Evolutionary conservation across 2,888 invertebrate species (phyloP).

Genomic region (Fabriciana adippe): DNA sequence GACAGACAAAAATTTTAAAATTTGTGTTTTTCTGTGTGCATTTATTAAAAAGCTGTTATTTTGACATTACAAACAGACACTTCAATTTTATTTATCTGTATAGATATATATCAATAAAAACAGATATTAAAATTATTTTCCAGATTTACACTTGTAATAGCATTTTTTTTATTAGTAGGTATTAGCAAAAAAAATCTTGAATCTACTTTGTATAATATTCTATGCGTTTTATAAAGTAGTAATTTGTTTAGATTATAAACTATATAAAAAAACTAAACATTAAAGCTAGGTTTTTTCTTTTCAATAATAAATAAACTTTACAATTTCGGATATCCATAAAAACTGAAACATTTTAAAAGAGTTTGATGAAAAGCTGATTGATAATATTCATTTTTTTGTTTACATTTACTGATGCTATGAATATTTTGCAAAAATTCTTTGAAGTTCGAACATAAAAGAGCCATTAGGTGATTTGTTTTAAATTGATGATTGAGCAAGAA

Average conservation of each 20-base stretch:
- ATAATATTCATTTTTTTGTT: slow-evolving; percentile 18
- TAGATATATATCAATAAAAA: neutral
- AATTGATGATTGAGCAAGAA: slow-evolving; percentile 27
- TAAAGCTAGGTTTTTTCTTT: neutral
- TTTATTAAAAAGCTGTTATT: no score
- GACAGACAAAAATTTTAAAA: no score
- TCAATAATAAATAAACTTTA: neutral
- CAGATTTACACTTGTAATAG: neutral
- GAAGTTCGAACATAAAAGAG: slow-evolving; percentile 34
- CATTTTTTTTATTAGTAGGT: no score
- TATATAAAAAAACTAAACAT: no score
- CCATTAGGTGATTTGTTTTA: slow-evolving; percentile 28
- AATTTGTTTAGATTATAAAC: slow-evolving; percentile 1
- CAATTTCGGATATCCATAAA: neutral
- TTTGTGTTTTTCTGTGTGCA: no score
- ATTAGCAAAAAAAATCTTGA: no score
- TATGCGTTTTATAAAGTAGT: neutral
- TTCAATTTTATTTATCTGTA: neutral
- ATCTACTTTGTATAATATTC: no score
- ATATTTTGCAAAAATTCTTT: slow-evolving; percentile 27
- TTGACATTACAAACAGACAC: neutral
- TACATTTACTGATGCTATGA: slow-evolving; percentile 20
- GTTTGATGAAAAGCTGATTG: slow-evolving; percentile 11
- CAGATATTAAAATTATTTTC: slow-evolving; percentile 9
- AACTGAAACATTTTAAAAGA: slow-evolving; percentile 18